Evolutionary conservation across 2,888 invertebrate species (phyloP).

Genomic region (Tetranychus truncatus): DNA sequence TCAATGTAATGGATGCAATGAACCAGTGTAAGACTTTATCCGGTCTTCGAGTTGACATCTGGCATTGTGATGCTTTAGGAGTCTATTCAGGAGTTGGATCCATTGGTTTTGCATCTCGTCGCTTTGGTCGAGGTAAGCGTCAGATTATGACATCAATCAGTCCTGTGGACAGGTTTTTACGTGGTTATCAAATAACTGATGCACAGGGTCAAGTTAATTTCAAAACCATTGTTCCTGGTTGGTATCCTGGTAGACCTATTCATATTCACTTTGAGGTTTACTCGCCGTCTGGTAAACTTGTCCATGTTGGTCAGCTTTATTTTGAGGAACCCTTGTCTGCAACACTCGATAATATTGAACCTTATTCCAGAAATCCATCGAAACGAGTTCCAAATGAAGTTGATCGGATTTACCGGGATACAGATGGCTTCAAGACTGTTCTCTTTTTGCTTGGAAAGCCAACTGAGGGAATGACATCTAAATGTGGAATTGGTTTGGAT

Average conservation of each 20-base stretch:
- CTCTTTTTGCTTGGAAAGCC: not conserved
- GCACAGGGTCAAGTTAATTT: slow-evolving; percentile 16
- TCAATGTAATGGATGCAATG: not conserved
- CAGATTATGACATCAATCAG: slow-evolving; percentile 3
- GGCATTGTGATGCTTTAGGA: slow-evolving; percentile 12
- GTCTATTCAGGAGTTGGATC: not conserved
- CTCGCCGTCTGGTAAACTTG: not conserved
- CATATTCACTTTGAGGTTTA: slow-evolving; percentile 11
- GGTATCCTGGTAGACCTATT: slow-evolving; percentile 2
- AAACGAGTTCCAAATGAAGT: not conserved
- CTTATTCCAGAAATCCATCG: not conserved
- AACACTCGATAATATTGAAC: not conserved
- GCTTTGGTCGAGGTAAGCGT: not conserved
- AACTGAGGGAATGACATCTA: not conserved
- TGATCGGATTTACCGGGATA: not conserved
- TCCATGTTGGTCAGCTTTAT: slow-evolving; percentile 14
- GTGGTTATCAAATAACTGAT: slow-evolving; percentile 19
- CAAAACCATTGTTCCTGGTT: slow-evolving; percentile 18
- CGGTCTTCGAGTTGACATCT: not conserved
- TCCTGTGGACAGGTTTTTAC: slow-evolving; percentile 13
- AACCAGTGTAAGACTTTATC: not conserved
- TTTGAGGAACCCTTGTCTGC: slow-evolving; percentile 6
- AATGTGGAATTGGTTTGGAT: not conserved
- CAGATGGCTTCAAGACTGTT: not conserved
- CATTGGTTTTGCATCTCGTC: not conserved